Conservation (phyloP, 2,113 vertebrate genomes). For the Pagrus major region DNA sequence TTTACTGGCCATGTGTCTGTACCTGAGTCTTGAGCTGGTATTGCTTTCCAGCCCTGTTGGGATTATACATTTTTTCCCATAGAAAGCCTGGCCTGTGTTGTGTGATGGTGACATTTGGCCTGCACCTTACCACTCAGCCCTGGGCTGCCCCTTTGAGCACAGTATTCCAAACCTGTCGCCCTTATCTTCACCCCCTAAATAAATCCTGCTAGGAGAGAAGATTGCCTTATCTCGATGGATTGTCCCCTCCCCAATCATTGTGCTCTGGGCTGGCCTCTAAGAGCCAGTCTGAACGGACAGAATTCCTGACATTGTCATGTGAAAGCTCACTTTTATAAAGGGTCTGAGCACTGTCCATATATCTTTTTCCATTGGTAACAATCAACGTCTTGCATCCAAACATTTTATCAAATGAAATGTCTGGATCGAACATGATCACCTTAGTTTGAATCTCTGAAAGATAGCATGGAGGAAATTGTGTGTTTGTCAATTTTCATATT, state of each 20-base stretch:
- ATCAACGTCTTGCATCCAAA: neutral
- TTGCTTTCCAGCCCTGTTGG: slow-evolving; percentile 25
- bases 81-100: slow-evolving; percentile 38
- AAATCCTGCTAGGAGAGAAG: slow-evolving; percentile 64
- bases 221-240: slow-evolving; percentile 70
- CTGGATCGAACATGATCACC: neutral
- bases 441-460: neutral
- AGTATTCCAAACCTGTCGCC: slow-evolving; percentile 49
- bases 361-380: slow-evolving; percentile 16
- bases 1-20: slow-evolving; percentile 58
- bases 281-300: slow-evolving; percentile 59
- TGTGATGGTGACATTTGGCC: slow-evolving; percentile 61
- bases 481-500: neutral
- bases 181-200: slow-evolving; percentile 79
- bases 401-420: neutral
- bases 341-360: slow-evolving; percentile 20
- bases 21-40: slow-evolving; percentile 54
- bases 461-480: neutral
- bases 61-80: slow-evolving; percentile 33
- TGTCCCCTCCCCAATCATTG: slow-evolving; percentile 52
- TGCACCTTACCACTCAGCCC: slow-evolving; percentile 36
- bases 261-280: slow-evolving; percentile 49
- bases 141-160: slow-evolving; percentile 35
- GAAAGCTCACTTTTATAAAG: slow-evolving; percentile 59
- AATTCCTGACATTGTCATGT: slow-evolving; percentile 75